Evolutionary conservation across 2,797 vertebrate species (phyloP), one percentile per base, ranked within the genome.

Genomic region (Pelobates cultripes): DNA sequence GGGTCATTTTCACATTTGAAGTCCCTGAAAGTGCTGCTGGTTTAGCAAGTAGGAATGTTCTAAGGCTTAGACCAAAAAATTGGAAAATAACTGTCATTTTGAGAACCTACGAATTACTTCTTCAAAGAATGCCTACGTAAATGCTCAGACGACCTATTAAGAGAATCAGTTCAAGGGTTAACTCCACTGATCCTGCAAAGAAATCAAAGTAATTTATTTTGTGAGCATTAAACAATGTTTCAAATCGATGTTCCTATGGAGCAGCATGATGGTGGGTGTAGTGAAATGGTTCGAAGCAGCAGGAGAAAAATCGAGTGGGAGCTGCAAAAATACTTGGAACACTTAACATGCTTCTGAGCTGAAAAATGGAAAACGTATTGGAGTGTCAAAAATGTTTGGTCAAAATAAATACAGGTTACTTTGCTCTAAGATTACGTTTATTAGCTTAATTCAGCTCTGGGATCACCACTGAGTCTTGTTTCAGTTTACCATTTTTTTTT

Each of bases 221-320:
- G 67, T 84, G 68, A 55, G 77, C 40, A 42, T 84, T 84, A 80
- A 84, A 84, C 82, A 84, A 84, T 80, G 82, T 80, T 72, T 84
- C 73, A 80, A 80, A 84, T 84, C 47, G 77, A 79, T 75, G 77
- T 84, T 80, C 82, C 77, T 85, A 76, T 82, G 84, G 88, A 88
- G 82, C 86, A 87, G 78, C 78, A 84, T 44, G 82, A 87, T 86
- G 81, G 72, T 87, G 57, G 76, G 68, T 71, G 84, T 73, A 55
- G 43, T 67, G 74, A 86, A 86, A 84, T 75, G 78, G 71, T 85
- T 85, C 84, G 47, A 89, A 74, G 87, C 87, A 85, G 72, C 73
- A 86, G 85, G 85, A 75, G 86, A 88, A 86, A 83, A 89, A 88
- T 68, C 70, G 86, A 84, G 85, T 83, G 73, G 85, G 86, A 87